phyloP scores from a whole-genome alignment of 2,888 invertebrate genomes.

The Drosophila mayaguana region DNA sequence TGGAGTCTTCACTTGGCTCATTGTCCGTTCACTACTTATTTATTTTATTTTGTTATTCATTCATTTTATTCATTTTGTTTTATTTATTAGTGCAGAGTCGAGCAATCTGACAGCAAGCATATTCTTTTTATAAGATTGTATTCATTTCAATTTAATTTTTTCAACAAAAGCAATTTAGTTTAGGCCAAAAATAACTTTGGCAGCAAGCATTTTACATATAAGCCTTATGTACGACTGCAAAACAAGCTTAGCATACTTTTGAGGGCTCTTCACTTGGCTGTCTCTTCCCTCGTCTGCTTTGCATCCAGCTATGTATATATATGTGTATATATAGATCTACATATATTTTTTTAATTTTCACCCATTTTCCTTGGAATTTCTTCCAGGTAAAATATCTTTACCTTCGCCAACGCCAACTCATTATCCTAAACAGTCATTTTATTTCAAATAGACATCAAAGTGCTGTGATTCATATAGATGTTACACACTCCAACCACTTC shows the following conservation, averaged over 20 bases:
- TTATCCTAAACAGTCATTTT: neutral
- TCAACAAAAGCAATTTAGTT: neutral
- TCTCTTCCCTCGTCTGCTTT: neutral
- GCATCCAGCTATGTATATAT: neutral
- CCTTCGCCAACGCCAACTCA: no score
- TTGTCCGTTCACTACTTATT: no score
- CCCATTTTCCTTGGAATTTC: neutral
- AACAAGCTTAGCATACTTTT: slow-evolving; percentile 60
- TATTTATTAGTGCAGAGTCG: neutral
- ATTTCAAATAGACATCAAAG: slow-evolving; percentile 4
- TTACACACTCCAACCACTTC: neutral
- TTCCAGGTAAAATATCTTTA: neutral
- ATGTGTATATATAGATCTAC: no score
- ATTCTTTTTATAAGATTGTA: neutral
- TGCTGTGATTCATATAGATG: neutral
- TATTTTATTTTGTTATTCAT: neutral
- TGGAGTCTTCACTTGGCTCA: no score
- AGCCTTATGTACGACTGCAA: neutral
- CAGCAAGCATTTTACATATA: neutral
- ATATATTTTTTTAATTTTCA: neutral
- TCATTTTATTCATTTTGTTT: neutral
- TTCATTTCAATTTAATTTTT: neutral
- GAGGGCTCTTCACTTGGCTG: neutral
- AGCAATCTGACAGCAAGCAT: neutral
- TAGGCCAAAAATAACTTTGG: neutral